These are phyloP conservation scores for Iphiclides podalirius DNA, from an alignment of 2,888 invertebrate species.

Conservation along the genomic window DNA sequence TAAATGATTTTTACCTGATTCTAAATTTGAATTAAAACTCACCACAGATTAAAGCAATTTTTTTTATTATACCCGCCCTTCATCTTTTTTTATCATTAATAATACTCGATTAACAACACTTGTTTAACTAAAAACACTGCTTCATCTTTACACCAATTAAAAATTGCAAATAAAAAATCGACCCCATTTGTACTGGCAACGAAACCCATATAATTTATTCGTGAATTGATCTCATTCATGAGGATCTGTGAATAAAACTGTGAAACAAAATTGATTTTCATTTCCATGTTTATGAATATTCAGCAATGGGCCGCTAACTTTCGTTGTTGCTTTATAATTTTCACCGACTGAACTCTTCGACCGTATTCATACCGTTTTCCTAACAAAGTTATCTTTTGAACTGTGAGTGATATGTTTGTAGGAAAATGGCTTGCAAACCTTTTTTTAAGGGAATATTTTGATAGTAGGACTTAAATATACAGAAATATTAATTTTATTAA, in stretches of 20 bases:
- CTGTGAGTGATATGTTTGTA: background rate
- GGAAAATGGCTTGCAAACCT: too few species aligned
- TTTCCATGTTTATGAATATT: slow-evolving; percentile 65
- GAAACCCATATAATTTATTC: slow-evolving; percentile 36
- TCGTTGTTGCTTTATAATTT: slow-evolving; percentile 45
- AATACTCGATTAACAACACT: too few species aligned
- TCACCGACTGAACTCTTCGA: slow-evolving; percentile 22
- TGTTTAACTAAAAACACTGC: background rate
- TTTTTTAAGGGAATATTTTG: too few species aligned
- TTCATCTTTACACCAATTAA: slow-evolving; percentile 1
- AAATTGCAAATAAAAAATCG: slow-evolving; percentile 3
- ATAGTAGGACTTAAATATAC: too few species aligned
- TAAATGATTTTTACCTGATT: too few species aligned
- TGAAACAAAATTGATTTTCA: slow-evolving; percentile 62
- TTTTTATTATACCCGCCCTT: too few species aligned
- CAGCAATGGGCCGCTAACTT: slow-evolving; percentile 48
- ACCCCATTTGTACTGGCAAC: slow-evolving; percentile 38
- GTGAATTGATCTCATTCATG: slow-evolving; percentile 52
- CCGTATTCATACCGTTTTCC: background rate
- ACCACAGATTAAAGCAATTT: too few species aligned
- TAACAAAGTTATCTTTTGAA: background rate
- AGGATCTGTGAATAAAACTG: slow-evolving; percentile 50
- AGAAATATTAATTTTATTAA: too few species aligned
- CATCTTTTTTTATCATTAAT: too few species aligned
- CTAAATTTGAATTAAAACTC: too few species aligned